Conservation (phyloP, 2,113 vertebrate genomes). For the Marcusenius ussheri region DNA sequence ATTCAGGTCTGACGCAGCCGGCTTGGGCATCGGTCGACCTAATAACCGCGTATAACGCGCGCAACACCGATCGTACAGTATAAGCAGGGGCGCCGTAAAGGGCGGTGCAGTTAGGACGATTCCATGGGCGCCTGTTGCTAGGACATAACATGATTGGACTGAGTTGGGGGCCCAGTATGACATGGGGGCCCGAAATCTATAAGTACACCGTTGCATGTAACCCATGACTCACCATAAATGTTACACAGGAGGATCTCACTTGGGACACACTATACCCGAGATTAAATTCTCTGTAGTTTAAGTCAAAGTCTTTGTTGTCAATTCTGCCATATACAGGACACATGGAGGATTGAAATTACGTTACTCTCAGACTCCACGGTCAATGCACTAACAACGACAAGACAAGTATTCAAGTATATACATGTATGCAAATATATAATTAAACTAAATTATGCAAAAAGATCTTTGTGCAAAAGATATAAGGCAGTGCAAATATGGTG, state of each 20-base stretch:
- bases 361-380: no score
- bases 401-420: no score
- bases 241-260: not conserved
- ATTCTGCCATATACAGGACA: no score
- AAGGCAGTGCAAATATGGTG: no score
- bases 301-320: no score
- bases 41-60: not conserved
- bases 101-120: not conserved
- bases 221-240: not conserved
- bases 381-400: no score
- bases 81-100: not conserved
- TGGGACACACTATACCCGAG: not conserved
- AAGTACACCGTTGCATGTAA: not conserved
- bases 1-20: not conserved
- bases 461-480: no score
- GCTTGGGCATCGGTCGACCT: not conserved
- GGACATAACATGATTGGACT: not conserved
- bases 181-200: not conserved
- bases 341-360: no score
- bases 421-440: no score
- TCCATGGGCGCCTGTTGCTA: not conserved
- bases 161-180: not conserved
- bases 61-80: not conserved
- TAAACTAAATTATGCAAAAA: no score
- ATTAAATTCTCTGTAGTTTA: not conserved